These are phyloP conservation scores for Araneus ventricosus DNA, from an alignment of 1,140 invertebrate species.

Conservation along the genomic window DNA sequence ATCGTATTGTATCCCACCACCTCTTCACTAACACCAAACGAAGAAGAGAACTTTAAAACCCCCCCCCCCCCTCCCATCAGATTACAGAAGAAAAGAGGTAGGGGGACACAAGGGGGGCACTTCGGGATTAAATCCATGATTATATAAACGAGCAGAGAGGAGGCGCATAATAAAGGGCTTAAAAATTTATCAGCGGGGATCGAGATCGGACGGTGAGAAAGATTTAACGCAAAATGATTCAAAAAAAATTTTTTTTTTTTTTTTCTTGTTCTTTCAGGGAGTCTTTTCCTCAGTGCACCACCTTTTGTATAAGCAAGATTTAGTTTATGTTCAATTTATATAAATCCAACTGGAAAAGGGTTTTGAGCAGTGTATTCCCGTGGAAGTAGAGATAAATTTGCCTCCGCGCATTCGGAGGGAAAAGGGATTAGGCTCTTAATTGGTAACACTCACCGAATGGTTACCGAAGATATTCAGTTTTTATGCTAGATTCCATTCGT, in stretches of 20 bases:
- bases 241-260: conserved; percentile 13
- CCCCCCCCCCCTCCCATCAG: conserved; percentile 15
- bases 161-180: conserved; percentile 68
- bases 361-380: neutral
- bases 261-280: neutral
- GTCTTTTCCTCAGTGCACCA: neutral
- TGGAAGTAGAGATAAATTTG: conserved; percentile 4
- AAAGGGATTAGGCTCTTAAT: conserved; percentile 10
- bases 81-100: conserved; percentile 22
- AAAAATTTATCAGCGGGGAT: conserved; percentile 66
- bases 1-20: neutral
- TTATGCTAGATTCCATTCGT: neutral
- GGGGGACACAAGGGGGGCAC: neutral
- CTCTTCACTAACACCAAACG: neutral
- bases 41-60: neutral
- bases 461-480: neutral
- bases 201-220: conserved; percentile 49
- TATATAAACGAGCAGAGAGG: conserved; percentile 69
- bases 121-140: conserved; percentile 62
- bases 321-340: conserved; percentile 70
- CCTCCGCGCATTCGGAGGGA: neutral
- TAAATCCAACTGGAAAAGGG: conserved; percentile 32
- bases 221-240: conserved; percentile 48
- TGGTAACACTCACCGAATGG: neutral
- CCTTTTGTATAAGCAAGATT: conserved; percentile 49